Evolutionary conservation across 92 coral and sea anemone genomes (phyloP), one percentile per base, ranked within the genome.

Genomic region (Bergia sp.): DNA sequence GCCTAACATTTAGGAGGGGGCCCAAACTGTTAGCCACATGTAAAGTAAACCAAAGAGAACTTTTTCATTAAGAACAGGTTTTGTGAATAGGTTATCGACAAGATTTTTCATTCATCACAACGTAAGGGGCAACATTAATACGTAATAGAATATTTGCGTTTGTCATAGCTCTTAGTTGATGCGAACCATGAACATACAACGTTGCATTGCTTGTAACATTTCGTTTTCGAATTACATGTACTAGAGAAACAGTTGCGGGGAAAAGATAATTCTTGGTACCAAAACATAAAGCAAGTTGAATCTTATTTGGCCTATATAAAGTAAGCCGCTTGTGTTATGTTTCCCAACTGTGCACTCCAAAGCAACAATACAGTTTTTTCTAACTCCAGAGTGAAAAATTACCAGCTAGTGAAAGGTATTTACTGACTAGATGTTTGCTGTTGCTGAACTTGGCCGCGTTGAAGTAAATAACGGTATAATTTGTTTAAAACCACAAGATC

Each of bases 401-500:
- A 38, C 45, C 45, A 23, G 42, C 45, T 21, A 23, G 42, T 36
- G 37, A 39, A 40, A 16, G 15, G 16, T n/a, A 2, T 36, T n/a
- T 44, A 39, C 86, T 61, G 74, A 6, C 12, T 12, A 7, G 47
- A n/a, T 64, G 69, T 6, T 39, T 41, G 76, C 38, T 64, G 43
- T 37, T 57, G 72, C 85, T 39, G 43, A 7, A 61, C 86, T 41
- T 20, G 50, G 37, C 53, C 73, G 29, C 29, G 50, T 40, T 53
- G 73, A 36, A 18, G 10, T 37, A 66, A 42, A 64, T 82, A 82
- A 37, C 57, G 20, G 11, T n/a, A 7, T 21, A 65, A 9, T 65
- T 42, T 66, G 86, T 66, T 41, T 23, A 9, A 65, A 42, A 23
- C 86, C 86, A 69, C 57, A 82, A 82, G 86, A 82, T 66, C 77